Conservation (phyloP, 23 tunicate genomes). For the Clavelina lepadiformis region DNA sequence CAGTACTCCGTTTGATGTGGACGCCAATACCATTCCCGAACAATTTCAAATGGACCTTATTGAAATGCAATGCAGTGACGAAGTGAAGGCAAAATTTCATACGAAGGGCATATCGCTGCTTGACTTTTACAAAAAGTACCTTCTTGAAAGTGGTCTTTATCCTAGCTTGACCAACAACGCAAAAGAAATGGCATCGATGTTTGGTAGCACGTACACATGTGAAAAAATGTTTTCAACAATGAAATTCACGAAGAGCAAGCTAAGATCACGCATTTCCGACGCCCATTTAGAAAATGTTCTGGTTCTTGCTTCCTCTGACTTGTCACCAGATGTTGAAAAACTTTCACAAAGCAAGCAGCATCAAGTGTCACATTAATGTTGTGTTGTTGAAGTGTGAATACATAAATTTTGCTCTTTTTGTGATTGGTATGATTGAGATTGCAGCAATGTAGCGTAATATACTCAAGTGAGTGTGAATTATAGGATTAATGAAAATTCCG, state of each 20-base stretch:
- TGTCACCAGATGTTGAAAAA: no score
- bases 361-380: no score
- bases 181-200: slow-evolving; percentile 33
- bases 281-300: no score
- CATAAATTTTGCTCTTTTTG: no score
- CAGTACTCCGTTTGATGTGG: slow-evolving; percentile 35
- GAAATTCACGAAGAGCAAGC: slow-evolving; percentile 22
- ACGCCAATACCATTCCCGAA: slow-evolving; percentile 19
- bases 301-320: no score
- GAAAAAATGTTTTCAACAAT: slow-evolving; percentile 3
- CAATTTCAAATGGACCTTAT: slow-evolving; percentile 39
- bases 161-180: slow-evolving; percentile 23
- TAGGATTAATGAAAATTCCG: no score
- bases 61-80: slow-evolving; percentile 42
- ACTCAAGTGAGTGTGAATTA: no score
- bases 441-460: no score
- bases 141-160: slow-evolving; percentile 15
- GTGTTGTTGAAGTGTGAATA: no score
- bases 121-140: slow-evolving; percentile 35
- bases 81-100: slow-evolving; percentile 23
- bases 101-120: slow-evolving; percentile 13
- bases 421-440: no score
- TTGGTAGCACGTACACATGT: slow-evolving; percentile 29
- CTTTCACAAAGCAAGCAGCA: no score
- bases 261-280: no score